A percentile compares a stretch with the other conserved stretches of the same genome.
phyloP scores from a whole-genome alignment of 2,888 invertebrate genomes.

The Lottia scabra region DNA sequence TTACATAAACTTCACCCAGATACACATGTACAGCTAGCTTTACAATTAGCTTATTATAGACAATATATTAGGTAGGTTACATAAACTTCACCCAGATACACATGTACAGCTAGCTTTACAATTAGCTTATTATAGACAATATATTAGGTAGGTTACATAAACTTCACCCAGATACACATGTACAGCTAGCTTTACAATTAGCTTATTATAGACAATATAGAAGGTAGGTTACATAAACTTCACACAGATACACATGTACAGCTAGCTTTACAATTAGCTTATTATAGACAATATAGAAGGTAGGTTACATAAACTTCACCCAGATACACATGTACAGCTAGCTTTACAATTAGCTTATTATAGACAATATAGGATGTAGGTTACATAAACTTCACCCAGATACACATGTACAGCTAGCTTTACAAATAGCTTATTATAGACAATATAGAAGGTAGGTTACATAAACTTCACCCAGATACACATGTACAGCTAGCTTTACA shows the following conservation, averaged over 20 bases:
- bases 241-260: conserved; percentile 75
- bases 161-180: conserved; percentile 76
- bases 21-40: conserved; percentile 67
- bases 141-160: conserved; percentile 68
- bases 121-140: conserved; percentile 72
- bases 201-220: conserved; percentile 73
- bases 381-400: conserved; percentile 74
- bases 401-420: conserved; percentile 74
- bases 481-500: conserved; percentile 72
- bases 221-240: conserved; percentile 67
- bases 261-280: conserved; percentile 59
- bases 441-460: conserved; percentile 69
- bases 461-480: conserved; percentile 75
- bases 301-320: conserved; percentile 71
- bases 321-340: conserved; percentile 72
- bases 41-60: conserved; percentile 70
- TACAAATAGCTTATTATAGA: conserved; percentile 70
- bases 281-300: conserved; percentile 72
- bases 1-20: conserved; percentile 74
- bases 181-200: neutral
- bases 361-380: conserved; percentile 71
- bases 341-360: conserved; percentile 69
- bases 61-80: conserved; percentile 69
- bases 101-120: conserved; percentile 57
- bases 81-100: conserved; percentile 75